Conservation (phyloP, 2,113 vertebrate genomes). For the Colaptes auratus region DNA sequence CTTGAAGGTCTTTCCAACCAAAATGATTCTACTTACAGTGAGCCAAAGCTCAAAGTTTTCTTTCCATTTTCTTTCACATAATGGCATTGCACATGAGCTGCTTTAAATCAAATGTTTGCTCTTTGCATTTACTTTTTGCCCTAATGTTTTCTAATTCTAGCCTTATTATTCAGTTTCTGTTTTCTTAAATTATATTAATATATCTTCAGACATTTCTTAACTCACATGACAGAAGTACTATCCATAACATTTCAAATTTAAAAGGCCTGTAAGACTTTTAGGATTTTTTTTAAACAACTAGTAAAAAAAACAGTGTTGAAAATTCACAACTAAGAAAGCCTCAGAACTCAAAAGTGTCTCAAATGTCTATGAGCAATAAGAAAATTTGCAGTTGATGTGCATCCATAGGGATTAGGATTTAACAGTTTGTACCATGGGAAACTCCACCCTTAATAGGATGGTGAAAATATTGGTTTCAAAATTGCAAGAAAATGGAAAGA, state of each 20-base stretch:
- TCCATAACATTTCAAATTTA: background rate
- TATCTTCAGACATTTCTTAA: background rate
- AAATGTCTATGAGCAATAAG: background rate
- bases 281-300: no score
- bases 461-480: background rate
- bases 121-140: background rate
- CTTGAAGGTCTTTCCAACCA: no score
- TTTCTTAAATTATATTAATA: background rate
- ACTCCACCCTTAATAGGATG: background rate
- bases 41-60: background rate
- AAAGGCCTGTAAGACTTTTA: background rate
- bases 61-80: background rate
- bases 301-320: background rate
- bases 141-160: background rate
- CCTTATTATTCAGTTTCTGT: background rate
- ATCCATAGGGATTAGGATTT: background rate
- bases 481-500: background rate
- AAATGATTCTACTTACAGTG: background rate
- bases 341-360: background rate
- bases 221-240: background rate
- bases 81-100: background rate
- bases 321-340: background rate
- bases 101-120: background rate
- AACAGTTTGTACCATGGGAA: background rate
- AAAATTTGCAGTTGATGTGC: background rate